Conservation (phyloP, 2,113 vertebrate species). For the Lontra canadensis region DNA sequence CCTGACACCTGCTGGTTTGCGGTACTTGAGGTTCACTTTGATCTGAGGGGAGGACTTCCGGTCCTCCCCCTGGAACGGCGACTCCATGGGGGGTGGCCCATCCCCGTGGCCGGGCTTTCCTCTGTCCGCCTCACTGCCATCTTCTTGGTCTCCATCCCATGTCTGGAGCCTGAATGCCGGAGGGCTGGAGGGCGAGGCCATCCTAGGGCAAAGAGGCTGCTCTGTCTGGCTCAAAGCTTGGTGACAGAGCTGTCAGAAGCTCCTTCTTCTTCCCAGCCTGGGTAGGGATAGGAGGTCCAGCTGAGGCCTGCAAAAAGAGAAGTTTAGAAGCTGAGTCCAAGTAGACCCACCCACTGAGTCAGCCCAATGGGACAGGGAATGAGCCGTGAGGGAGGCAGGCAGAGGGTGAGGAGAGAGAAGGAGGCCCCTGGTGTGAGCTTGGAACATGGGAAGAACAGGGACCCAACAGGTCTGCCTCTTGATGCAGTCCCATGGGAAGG, state of each 20-base stretch:
- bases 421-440: neutral
- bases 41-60: constrained; percentile 76
- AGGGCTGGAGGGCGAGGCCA: constrained; percentile 42
- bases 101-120: constrained; percentile 32
- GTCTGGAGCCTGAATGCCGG: constrained; percentile 77
- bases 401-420: neutral
- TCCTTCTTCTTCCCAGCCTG: neutral
- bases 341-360: neutral
- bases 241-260: neutral
- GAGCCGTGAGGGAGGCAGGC: neutral
- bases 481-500: neutral
- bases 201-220: neutral
- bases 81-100: constrained; percentile 80
- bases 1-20: constrained; percentile 65
- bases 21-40: constrained; percentile 81
- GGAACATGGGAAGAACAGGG: neutral
- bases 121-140: constrained; percentile 42
- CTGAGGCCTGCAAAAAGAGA: neutral
- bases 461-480: neutral
- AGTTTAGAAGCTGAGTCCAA: neutral
- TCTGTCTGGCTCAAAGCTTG: neutral
- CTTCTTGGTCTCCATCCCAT: constrained; percentile 68
- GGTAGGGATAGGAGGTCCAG: neutral
- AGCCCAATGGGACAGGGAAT: neutral
- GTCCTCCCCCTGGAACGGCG: constrained; percentile 80